Evolutionary conservation across 2,113 vertebrate genomes (phyloP), one percentile per base, ranked within the genome.

Genomic region (Recurvirostra avosetta): DNA sequence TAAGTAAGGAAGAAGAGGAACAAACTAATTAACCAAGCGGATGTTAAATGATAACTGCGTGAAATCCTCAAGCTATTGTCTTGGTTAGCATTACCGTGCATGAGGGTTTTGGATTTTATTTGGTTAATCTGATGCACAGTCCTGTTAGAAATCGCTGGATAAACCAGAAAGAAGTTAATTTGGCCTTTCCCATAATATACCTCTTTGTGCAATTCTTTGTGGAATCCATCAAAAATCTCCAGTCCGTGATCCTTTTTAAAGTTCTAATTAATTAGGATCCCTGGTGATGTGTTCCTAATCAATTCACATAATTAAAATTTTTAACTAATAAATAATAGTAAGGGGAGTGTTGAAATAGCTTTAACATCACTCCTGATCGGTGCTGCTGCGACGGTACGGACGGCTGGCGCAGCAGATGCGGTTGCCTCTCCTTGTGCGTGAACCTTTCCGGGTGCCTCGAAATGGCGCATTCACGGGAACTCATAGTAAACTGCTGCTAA

Each of bases 221-320:
- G 66, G 94, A 95, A 94, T 94, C 94, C 38, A 85, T 88, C 73
- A 66, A 81, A 88, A 80, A 93, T 68, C 89, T 88, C 73, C 27
- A 50, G 92, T 97, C 97, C 66, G 30, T 92, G 94, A 94, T 96
- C 95, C 94, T 96, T 95, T 94, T 88, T 25, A 95, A 94, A 97
- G 88, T 95, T 96, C 93, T 92, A 93, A 97, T 97, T 96, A 96
- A 94, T 94, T 93, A 95, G 90, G 66, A 90, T 97, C 97, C 91
- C 97, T 79, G 79, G 97, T 92, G 98, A 88, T 87, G 74, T 53
- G 68, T 96, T 95, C 88, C 92, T 95, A 95, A 94, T 94, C 95
- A 95, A 94, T 82, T 96, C 94, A 75, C 81, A 94, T 94, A 96
- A 98, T 98, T 97, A 97, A 97, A 97, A 97, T 16, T 82, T 94